Conservation (phyloP, 2,113 vertebrate genomes). For the Seriola aureovittata region DNA sequence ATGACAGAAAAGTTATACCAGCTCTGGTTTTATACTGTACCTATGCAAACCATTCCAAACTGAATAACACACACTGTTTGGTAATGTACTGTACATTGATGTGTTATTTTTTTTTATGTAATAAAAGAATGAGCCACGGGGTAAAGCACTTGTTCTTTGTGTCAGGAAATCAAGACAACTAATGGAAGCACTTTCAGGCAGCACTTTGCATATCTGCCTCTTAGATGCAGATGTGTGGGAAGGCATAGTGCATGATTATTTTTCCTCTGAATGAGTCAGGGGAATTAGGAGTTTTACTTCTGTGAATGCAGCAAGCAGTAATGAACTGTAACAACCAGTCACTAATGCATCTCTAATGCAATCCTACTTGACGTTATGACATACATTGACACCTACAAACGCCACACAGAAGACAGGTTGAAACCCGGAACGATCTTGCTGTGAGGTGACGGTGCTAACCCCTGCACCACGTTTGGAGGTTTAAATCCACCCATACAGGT, state of each 20-base stretch:
- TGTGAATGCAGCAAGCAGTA: not conserved
- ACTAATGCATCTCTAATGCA: not conserved
- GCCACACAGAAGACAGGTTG: too few species aligned
- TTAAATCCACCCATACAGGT: too few species aligned
- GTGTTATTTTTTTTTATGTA: constrained; percentile 26
- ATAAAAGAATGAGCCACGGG: constrained; percentile 32
- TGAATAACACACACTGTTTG: constrained; percentile 6
- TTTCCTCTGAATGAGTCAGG: not conserved
- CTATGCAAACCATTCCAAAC: constrained; percentile 32
- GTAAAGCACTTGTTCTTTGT: constrained; percentile 11
- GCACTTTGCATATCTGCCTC: not conserved
- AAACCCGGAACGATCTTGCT: too few species aligned
- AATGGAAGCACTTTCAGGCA: constrained; percentile 43
- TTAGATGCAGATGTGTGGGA: not conserved
- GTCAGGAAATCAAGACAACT: not conserved
- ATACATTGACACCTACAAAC: too few species aligned
- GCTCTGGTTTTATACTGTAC: not conserved
- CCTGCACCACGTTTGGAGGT: too few species aligned
- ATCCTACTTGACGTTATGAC: too few species aligned
- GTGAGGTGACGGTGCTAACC: too few species aligned
- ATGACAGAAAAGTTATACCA: too few species aligned
- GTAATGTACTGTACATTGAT: constrained; percentile 14
- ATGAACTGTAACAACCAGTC: not conserved
- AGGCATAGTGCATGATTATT: not conserved
- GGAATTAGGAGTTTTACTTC: not conserved